These are phyloP conservation scores for Eretmocerus hayati DNA, from an alignment of 2,888 invertebrate genomes.

Conservation along the genomic window DNA sequence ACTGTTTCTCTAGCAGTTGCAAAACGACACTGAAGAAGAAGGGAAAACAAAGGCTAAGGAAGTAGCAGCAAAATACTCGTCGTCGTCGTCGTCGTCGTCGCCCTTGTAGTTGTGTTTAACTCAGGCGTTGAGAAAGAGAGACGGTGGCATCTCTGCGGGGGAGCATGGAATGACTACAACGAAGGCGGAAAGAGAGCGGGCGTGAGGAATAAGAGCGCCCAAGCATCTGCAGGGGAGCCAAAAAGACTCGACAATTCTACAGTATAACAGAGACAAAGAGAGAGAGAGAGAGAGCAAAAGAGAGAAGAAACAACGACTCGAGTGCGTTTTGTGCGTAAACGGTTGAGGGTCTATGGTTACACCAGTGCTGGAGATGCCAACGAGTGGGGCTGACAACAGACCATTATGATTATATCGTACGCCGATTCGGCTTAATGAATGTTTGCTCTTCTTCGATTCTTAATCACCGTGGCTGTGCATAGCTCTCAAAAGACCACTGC, in stretches of 20 bases:
- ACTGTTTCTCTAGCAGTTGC: slow-evolving; percentile 25
- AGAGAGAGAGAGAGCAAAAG: not conserved
- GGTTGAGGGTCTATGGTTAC: not conserved
- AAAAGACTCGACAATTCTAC: too few relatives aligned
- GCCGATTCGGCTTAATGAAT: too few relatives aligned
- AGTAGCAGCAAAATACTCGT: slow-evolving; percentile 24
- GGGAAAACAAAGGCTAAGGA: slow-evolving; percentile 46
- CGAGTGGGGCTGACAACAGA: not conserved
- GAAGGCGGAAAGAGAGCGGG: slow-evolving; percentile 1
- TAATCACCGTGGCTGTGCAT: too few relatives aligned
- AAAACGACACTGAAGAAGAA: slow-evolving; percentile 45
- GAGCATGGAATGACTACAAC: not conserved
- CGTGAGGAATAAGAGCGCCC: not conserved
- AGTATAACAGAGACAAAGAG: slow-evolving; percentile 1
- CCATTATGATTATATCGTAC: slow-evolving; percentile 4
- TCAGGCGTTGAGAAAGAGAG: slow-evolving; percentile 30
- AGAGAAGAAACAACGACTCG: not conserved
- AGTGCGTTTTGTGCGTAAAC: slow-evolving; percentile 6
- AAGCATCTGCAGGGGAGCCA: too few relatives aligned
- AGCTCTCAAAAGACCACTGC: too few relatives aligned
- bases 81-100: slow-evolving; percentile 33
- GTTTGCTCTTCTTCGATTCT: too few relatives aligned
- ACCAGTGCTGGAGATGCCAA: not conserved
- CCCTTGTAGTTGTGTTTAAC: slow-evolving; percentile 40
- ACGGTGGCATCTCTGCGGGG: slow-evolving; percentile 13